Evolutionary conservation across 2,797 vertebrate species (phyloP), one percentile per base, ranked within the genome.

Genomic region (Sebastes glaucus): DNA sequence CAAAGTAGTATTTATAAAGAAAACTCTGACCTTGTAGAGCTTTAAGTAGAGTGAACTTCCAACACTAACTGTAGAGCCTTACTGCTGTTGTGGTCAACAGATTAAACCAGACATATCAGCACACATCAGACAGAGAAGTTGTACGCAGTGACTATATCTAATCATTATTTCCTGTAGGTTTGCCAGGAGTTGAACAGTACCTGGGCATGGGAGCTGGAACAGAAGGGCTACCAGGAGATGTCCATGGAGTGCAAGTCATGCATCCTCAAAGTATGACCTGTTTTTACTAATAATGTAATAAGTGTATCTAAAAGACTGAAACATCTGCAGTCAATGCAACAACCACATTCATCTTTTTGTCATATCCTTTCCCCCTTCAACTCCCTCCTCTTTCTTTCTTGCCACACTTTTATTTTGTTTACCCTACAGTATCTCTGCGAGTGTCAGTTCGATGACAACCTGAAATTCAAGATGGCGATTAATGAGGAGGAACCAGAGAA

Each of bases 131-230:
- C 49, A n/a, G 14, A 65, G 10, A 59, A 8, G 2, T 22, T 25
- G 8, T 22, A 6, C 53, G 22, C 13, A 23, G n/a, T 70, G 14
- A 71, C 49, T 20, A 0, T 18, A 32, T 72, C 1, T 35, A 5
- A 27, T 59, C 85, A 66, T 91, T 23, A 82, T 70, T 78, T 70
- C 83, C 33, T 85, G 65, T 74, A 99, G 98, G 97, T 98, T 81
- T 99, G 99, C 91, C 98, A 97, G 95, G 99, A 99, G 74, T 95
- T 98, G 93, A 98, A 99, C 95, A 97, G 95, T 78, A 97, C 97
- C n/a, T 99, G 98, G 98, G 98, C 99, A 0, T 99, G 98, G 99
- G 99, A 99, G 92, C 96, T 99, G 96, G 98, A 99, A 84, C 98
- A 98, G 92, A 99, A 98, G 87, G 98, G 99, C 68, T 99, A 99